Evolutionary conservation across 1,140 invertebrate genomes (phyloP), one percentile per base, ranked within the genome.

Genomic region (Sarcophaga bullata): DNA sequence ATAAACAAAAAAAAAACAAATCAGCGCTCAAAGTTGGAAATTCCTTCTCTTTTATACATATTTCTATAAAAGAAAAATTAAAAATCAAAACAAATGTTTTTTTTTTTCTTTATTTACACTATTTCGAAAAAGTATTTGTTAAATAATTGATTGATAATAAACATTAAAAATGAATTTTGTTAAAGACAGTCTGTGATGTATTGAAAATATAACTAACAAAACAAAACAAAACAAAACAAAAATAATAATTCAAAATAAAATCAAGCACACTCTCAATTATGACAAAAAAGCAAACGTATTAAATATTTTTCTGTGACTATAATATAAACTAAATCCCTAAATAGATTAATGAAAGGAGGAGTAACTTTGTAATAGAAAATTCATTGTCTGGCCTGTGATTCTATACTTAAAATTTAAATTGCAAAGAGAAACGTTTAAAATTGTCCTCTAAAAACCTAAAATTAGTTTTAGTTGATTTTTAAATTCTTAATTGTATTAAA

Each of bases 161-260:
- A 78, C 75, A 78, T 78, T 78, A 19, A 78, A 78, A 78, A 78
- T 78, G 75, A 78, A 78, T 78, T 78, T 78, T 78, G 75, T 78
- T 78, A 78, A 78, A 78, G 47, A 78, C 75, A 49, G 75, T 78
- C 75, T 78, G 75, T 78, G 75, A 78, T 78, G 75, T 78, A 78
- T 78, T 78, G 75, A 78, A 78, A 78, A 78, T 49, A 46, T 46
- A 73, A 73, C 9, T 46, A 76, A 75, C 47, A 75, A 58, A 13
- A 58, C 13, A 58, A n/a, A 58, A n/a, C n/a, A 15, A 58, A 58
- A 15, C n/a, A n/a, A n/a, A n/a, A n/a, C n/a, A 58, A 58, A 58
- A 58, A 58, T 3, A 52, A 52, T 52, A 52, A 37, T 37, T 37
- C 6, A 68, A 68, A 68, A 37, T 37, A 37, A 37, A 52, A 78